These are phyloP conservation scores for Drosophila rellima DNA, from an alignment of 2,888 invertebrate genomes.

Conservation along the genomic window DNA sequence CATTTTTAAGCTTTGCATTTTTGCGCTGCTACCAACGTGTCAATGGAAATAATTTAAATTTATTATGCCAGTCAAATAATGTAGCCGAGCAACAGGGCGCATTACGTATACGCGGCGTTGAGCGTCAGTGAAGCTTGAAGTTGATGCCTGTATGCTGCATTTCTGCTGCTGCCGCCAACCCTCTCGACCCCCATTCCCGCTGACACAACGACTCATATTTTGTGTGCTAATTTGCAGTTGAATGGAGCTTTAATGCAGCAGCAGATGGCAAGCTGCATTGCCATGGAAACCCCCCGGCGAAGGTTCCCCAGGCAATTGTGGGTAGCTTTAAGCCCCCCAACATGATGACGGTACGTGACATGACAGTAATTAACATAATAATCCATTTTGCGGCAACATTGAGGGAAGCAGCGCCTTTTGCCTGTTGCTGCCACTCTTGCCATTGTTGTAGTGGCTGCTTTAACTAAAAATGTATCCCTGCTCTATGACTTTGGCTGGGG, in stretches of 20 bases:
- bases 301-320: not conserved
- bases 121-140: slow-evolving; percentile 1
- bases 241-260: slow-evolving; percentile 59
- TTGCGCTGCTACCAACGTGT: slow-evolving; percentile 30
- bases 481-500: slow-evolving; percentile 10
- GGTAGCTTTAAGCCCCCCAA: slow-evolving; percentile 5
- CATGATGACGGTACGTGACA: slow-evolving; percentile 62
- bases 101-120: slow-evolving; percentile 57
- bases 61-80: slow-evolving; percentile 45
- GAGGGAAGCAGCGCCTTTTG: slow-evolving; percentile 49
- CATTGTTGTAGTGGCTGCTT: slow-evolving; percentile 6
- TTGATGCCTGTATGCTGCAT: slow-evolving; percentile 7
- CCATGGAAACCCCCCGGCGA: slow-evolving; percentile 13
- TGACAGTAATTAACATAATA: slow-evolving; percentile 78
- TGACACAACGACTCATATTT: slow-evolving; percentile 39
- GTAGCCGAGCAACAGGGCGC: slow-evolving; percentile 21
- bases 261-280: slow-evolving; percentile 32
- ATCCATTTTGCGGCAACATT: slow-evolving; percentile 66
- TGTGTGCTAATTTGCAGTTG: slow-evolving; percentile 71
- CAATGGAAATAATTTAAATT: slow-evolving; percentile 59
- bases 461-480: slow-evolving; percentile 20
- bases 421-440: slow-evolving; percentile 1
- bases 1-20: slow-evolving; percentile 8
- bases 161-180: not conserved
- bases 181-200: not conserved